Conservation (phyloP, 2,888 invertebrate genomes). For the Leptothorax acervorum region DNA sequence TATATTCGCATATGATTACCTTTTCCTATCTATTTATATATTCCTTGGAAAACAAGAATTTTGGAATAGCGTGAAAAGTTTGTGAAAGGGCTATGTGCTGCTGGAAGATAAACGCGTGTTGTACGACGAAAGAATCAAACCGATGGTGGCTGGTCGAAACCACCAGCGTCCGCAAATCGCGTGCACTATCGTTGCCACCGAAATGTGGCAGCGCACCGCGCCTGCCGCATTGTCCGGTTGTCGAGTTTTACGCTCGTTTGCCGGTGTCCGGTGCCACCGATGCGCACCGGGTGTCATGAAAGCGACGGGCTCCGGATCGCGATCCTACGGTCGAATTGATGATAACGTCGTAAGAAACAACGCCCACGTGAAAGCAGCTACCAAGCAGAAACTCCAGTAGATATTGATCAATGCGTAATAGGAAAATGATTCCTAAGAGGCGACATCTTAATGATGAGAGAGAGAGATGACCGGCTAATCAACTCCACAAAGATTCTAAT, state of each 20-base stretch:
- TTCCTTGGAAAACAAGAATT: background rate
- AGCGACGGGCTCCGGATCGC: constrained; percentile 38
- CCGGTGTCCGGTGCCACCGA: constrained; percentile 68
- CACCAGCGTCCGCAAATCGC: constrained; percentile 44
- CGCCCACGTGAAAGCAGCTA: background rate
- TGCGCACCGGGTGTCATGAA: constrained; percentile 69
- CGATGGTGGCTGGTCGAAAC: constrained; percentile 24
- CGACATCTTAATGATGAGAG: background rate
- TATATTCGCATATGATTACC: background rate
- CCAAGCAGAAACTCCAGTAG: background rate
- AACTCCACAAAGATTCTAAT: background rate
- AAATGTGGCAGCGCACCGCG: constrained; percentile 66
- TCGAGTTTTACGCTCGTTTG: constrained; percentile 76
- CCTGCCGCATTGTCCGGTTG: constrained; percentile 65
- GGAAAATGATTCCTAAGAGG: background rate
- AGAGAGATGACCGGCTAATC: background rate
- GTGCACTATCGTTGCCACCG: constrained; percentile 59
- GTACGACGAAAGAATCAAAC: background rate
- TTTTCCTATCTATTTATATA: background rate
- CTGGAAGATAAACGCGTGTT: background rate
- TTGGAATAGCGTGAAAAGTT: background rate
- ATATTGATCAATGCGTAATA: background rate
- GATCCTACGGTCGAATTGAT: constrained; percentile 34
- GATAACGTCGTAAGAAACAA: constrained; percentile 4
- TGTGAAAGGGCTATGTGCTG: background rate